phyloP scores from a whole-genome alignment of 2,888 invertebrate species.

The Hirtodrosophila histrioides region DNA sequence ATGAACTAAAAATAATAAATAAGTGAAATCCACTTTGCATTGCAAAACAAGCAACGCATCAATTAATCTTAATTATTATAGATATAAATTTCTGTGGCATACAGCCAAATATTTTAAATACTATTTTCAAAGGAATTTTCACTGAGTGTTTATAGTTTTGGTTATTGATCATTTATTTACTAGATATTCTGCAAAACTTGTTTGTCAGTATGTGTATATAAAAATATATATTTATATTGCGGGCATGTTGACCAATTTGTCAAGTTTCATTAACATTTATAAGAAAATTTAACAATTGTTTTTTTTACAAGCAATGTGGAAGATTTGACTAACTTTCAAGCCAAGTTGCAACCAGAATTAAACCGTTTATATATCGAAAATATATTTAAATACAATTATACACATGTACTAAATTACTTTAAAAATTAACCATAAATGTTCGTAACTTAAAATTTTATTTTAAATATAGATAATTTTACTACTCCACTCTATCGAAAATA shows the following conservation, averaged over 20 bases:
- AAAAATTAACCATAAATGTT: too few species aligned
- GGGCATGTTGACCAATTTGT: constrained; percentile 8
- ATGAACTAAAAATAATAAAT: constrained; percentile 27
- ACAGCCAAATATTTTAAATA: constrained; percentile 29
- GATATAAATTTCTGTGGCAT: constrained; percentile 30
- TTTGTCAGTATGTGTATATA: constrained; percentile 11
- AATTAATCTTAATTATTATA: constrained; percentile 28
- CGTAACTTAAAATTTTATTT: too few species aligned
- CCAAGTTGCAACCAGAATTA: too few species aligned
- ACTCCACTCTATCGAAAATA: too few species aligned
- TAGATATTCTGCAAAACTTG: constrained; percentile 13
- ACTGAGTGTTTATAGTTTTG: constrained; percentile 19
- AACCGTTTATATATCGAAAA: too few species aligned
- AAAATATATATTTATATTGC: background rate
- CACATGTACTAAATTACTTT: too few species aligned
- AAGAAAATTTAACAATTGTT: too few species aligned
- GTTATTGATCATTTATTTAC: background rate
- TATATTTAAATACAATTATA: too few species aligned
- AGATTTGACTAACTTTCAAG: too few species aligned
- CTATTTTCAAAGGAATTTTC: constrained; percentile 12
- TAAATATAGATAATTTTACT: too few species aligned
- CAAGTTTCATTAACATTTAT: too few species aligned
- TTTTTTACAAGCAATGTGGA: too few species aligned
- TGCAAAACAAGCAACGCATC: constrained; percentile 29
- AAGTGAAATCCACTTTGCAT: constrained; percentile 11